phyloP scores from a whole-genome alignment of 2,888 invertebrate genomes.

The Bugulina stolonifera region DNA sequence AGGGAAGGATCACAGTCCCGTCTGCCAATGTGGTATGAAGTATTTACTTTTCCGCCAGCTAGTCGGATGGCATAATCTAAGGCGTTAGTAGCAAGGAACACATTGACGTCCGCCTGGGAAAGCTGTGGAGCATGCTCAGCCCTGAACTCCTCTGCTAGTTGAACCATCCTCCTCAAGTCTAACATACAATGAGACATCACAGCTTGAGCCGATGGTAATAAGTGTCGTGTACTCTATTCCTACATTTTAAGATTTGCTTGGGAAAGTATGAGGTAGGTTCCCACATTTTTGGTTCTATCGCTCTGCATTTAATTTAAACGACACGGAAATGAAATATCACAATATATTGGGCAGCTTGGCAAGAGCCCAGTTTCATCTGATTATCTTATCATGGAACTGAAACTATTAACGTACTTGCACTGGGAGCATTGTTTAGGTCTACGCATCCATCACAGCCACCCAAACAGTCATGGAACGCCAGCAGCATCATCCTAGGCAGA shows the following conservation, averaged over 20 bases:
- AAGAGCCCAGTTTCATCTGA: no score
- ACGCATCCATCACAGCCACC: not conserved
- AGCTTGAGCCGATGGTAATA: no score
- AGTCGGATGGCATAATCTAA: not conserved
- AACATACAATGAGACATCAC: no score
- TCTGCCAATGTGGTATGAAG: not conserved
- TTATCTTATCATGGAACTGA: not conserved
- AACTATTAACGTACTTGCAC: not conserved
- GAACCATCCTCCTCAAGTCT: not conserved
- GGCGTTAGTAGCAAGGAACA: not conserved
- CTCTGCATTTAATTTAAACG: no score
- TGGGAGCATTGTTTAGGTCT: not conserved
- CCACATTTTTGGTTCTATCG: no score
- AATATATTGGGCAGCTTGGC: no score
- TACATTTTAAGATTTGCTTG: no score
- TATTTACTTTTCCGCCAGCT: not conserved
- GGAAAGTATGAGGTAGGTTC: no score
- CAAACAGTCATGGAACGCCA: not conserved
- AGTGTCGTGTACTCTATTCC: no score
- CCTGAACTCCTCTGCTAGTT: not conserved
- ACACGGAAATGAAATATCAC: no score
- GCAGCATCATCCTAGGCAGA: not conserved
- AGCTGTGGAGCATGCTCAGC: not conserved
- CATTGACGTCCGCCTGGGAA: not conserved
- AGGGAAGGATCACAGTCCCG: not conserved